phyloP scores from a whole-genome alignment of 2,113 vertebrate species.

The Baryphthengus martii region DNA sequence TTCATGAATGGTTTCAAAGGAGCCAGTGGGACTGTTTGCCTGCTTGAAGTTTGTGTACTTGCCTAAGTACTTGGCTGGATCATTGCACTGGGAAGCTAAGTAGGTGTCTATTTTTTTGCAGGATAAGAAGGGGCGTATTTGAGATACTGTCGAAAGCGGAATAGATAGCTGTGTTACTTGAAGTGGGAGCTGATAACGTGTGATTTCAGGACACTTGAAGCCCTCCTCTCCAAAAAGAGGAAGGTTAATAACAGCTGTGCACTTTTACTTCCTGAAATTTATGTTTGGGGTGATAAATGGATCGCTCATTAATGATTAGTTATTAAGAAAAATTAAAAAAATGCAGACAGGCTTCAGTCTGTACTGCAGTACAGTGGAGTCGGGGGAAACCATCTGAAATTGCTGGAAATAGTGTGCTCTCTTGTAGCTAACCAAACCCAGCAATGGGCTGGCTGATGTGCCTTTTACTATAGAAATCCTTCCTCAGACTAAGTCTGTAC shows the following conservation, averaged over 20 bases:
- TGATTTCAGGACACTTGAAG: slow-evolving; percentile 37
- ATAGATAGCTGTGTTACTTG: slow-evolving; percentile 15
- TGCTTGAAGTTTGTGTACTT: neutral
- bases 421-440: neutral
- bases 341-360: neutral
- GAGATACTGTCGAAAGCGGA: slow-evolving; percentile 29
- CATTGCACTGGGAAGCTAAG: neutral
- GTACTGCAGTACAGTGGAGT: neutral
- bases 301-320: neutral
- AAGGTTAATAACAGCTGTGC: neutral
- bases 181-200: slow-evolving; percentile 40
- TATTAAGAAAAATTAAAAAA: neutral
- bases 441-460: neutral
- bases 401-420: neutral
- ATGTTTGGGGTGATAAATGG: neutral
- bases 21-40: neutral
- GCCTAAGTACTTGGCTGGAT: neutral
- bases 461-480: neutral
- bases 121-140: slow-evolving; percentile 36
- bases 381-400: neutral
- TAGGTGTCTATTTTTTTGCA: slow-evolving; percentile 39
- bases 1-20: neutral
- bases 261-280: neutral
- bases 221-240: neutral
- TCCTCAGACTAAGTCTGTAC: neutral